Conservation (phyloP, 2,797 vertebrate genomes). For the Anas bahamensis region DNA sequence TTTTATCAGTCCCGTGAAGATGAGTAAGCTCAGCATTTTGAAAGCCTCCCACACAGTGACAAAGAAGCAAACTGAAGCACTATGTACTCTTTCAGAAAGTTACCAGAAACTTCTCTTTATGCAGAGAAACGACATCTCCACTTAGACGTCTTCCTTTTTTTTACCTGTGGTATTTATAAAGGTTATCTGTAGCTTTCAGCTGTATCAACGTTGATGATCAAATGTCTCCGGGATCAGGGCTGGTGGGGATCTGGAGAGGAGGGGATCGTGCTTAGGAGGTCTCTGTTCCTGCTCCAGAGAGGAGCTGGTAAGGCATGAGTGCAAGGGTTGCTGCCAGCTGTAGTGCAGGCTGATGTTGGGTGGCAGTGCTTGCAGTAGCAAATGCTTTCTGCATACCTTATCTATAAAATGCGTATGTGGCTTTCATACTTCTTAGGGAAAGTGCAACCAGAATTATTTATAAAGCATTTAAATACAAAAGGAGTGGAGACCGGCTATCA, state of each 20-base stretch:
- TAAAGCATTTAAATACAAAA: neutral
- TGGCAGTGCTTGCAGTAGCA: rapidly evolving
- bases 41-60: slow-evolving; percentile 58
- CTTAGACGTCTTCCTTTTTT: neutral
- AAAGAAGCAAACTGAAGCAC: slow-evolving; percentile 32
- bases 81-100: neutral
- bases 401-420: too few species aligned
- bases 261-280: neutral
- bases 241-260: neutral
- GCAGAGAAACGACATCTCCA: neutral
- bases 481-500: neutral
- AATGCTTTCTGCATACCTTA: neutral
- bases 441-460: neutral
- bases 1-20: slow-evolving; percentile 52
- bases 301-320: rapidly evolving
- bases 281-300: neutral
- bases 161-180: neutral
- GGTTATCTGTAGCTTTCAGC: neutral
- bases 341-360: neutral
- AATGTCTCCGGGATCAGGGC: neutral
- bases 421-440: neutral
- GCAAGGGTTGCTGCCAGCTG: rapidly evolving
- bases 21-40: slow-evolving; percentile 66
- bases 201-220: neutral
- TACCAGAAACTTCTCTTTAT: slow-evolving; percentile 43